Percentiles rank a stretch among this genome's conserved stretches.
phyloP scores from a whole-genome alignment of 2,888 invertebrate genomes.

The Automeris io region DNA sequence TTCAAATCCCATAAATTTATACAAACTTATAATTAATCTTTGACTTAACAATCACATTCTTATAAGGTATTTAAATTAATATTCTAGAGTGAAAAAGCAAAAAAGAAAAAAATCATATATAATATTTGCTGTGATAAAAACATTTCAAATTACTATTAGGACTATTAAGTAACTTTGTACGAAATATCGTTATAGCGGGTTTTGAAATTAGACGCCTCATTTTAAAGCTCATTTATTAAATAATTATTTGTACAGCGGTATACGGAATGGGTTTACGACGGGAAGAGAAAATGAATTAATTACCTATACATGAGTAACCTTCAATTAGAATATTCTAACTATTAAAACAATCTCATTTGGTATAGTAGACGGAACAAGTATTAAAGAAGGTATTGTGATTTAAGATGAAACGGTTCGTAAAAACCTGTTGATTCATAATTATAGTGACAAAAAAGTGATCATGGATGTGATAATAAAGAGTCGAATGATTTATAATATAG shows the following conservation, averaged over 20 bases:
- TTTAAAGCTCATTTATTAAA: neutral
- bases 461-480: constrained; percentile 17
- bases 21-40: no score
- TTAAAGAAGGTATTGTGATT: constrained; percentile 15
- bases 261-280: constrained; percentile 2
- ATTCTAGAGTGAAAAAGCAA: no score
- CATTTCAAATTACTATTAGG: no score
- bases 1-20: no score
- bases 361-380: constrained; percentile 8
- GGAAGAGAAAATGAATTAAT: constrained; percentile 6
- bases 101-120: no score
- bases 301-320: neutral
- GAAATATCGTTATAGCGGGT: no score
- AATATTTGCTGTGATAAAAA: no score
- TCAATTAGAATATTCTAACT: constrained; percentile 4
- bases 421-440: constrained; percentile 16
- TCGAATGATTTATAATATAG: constrained; percentile 9
- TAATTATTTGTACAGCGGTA: constrained; percentile 3
- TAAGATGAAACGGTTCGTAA: constrained; percentile 21
- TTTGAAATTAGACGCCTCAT: no score
- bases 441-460: constrained; percentile 17
- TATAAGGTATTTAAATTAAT: no score
- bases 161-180: no score
- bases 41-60: no score
- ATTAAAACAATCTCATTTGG: constrained; percentile 6